Evolutionary conservation across 2,113 vertebrate species (phyloP).

Genomic region (Sminthopsis crassicaudata): DNA sequence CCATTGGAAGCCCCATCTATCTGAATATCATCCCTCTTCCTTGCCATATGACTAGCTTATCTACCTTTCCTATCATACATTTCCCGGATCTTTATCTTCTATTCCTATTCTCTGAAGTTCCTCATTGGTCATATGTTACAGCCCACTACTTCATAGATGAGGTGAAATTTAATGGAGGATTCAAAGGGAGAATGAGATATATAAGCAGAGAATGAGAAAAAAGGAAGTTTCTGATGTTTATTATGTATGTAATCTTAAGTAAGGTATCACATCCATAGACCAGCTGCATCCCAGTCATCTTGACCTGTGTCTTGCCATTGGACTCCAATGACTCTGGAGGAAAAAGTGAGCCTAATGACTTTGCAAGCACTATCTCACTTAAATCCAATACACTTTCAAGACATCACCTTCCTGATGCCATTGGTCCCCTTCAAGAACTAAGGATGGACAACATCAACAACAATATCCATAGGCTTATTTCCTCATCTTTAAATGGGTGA

Average conservation of each 20-base stretch:
- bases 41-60: not conserved
- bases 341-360: too few species aligned
- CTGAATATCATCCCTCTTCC: not conserved
- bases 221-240: not conserved
- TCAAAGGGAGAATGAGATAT: not conserved
- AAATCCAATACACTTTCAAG: too few species aligned
- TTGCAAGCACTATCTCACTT: too few species aligned
- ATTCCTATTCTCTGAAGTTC: not conserved
- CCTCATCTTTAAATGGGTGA: not conserved
- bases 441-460: too few species aligned
- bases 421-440: too few species aligned
- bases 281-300: too few species aligned
- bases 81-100: not conserved
- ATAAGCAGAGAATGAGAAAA: not conserved
- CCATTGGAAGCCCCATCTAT: not conserved
- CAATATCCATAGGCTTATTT: not conserved
- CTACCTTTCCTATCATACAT: not conserved
- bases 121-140: not conserved
- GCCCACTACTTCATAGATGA: not conserved
- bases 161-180: not conserved
- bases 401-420: too few species aligned
- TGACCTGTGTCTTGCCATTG: too few species aligned
- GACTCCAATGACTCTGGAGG: too few species aligned
- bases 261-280: not conserved
- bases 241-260: not conserved